Evolutionary conservation across 2,888 invertebrate genomes (phyloP), one percentile per base, ranked within the genome.

Genomic region (Erebia epiphron): DNA sequence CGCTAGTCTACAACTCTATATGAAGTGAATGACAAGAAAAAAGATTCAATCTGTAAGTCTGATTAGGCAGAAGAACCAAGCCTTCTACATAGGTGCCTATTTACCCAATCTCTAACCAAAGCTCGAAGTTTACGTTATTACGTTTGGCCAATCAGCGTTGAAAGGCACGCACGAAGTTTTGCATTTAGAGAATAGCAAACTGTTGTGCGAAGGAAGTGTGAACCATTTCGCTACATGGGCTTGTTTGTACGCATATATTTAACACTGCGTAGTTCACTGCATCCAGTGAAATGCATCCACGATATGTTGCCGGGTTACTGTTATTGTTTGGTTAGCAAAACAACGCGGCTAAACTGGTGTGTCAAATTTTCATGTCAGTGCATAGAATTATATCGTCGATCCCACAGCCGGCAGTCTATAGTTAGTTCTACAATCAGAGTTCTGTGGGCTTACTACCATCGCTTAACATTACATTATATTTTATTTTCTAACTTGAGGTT

Each of bases 201-300:
- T 46, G 18, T 21, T 11, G 54, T 18, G 74, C 63, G 46, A 69
- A 65, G 71, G 69, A 71, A 71, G 41, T 61, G 71, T 18, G 52
- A 68, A 67, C 68, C 63, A 64, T 73, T 72, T 21, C 71, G 56
- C 66, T 69, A 71, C 65, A 72, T 61, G 18, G 67, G 70, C 21
- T 64, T 72, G 72, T 73, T 75, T 75, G 73, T 73, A 58, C 74
- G 70, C 74, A 73, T 74, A 76, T 69, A 74, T 77, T 76, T 77
- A 70, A 66, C 63, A 67, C 63, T 56, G 14, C 43, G 65, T 56
- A 35, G 62, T 56, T 8, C 35, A 35, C 57, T 58, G 61, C 16
- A 4, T 43, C 68, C 70, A 64, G 58, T 56, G 68, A 71, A 71
- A 70, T 67, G 72, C 75, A 67, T 71, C 60, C 54, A 71, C 70